These are phyloP conservation scores for Gibbula magus DNA, from an alignment of 2,888 invertebrate genomes.

Conservation along the genomic window DNA sequence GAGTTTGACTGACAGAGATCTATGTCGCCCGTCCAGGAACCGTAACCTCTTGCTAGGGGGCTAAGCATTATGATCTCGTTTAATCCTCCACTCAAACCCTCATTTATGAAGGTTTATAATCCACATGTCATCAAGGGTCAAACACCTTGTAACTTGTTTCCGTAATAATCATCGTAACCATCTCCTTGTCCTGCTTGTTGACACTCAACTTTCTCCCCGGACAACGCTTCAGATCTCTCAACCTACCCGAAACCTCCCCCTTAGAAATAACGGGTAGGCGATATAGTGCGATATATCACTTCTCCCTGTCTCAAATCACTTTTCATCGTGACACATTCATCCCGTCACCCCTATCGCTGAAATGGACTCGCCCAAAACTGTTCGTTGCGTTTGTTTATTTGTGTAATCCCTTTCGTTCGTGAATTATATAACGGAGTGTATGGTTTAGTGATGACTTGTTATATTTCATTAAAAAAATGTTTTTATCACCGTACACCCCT, in stretches of 20 bases:
- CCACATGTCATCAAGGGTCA: not conserved
- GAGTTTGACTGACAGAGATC: constrained; percentile 44
- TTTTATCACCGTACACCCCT: not conserved
- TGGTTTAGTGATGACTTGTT: not conserved
- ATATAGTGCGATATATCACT: not conserved
- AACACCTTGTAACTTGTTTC: not conserved
- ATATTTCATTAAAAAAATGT: not conserved
- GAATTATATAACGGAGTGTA: not conserved
- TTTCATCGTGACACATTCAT: not conserved
- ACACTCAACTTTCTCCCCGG: not conserved
- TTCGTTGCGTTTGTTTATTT: not conserved
- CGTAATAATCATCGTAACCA: not conserved
- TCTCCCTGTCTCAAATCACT: not conserved
- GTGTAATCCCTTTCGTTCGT: not conserved
- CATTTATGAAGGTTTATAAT: not conserved
- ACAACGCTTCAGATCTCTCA: constrained; percentile 1
- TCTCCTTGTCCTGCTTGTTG: not conserved
- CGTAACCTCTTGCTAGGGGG: constrained; percentile 62
- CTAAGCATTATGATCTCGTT: constrained; percentile 53
- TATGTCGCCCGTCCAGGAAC: constrained; percentile 61
- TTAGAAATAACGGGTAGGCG: no score
- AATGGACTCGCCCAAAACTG: not conserved
- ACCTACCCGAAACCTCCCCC: no score
- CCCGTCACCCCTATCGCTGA: not conserved
- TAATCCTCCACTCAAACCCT: not conserved